Conservation (phyloP, 2,113 vertebrate genomes). For the Cacatua alba region DNA sequence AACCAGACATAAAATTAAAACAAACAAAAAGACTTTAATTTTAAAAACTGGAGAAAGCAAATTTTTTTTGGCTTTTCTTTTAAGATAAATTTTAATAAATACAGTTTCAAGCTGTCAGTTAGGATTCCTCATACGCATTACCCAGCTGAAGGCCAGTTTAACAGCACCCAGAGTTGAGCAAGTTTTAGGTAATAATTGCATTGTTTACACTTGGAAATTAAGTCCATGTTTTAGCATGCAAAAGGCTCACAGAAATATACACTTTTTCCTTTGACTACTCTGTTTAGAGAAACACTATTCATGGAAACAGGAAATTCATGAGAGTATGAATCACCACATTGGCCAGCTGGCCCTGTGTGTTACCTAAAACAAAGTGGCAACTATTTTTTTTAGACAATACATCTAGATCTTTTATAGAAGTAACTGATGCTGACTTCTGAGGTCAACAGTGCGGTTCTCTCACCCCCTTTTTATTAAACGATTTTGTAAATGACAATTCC, state of each 20-base stretch:
- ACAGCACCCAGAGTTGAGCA: not conserved
- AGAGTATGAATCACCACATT: not conserved
- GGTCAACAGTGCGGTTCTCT: not conserved
- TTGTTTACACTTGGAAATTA: not conserved
- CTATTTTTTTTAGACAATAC: not conserved
- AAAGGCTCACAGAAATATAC: not conserved
- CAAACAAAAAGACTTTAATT: not conserved
- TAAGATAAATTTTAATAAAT: not conserved
- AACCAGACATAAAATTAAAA: not conserved
- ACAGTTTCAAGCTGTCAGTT: not conserved
- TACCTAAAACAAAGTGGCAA: not conserved
- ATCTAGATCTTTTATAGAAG: fast-evolving
- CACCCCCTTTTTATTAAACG: fast-evolving
- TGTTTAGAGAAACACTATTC: not conserved
- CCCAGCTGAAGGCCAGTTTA: not conserved
- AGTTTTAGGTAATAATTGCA: not conserved
- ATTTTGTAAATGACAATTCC: not conserved
- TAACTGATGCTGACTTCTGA: not conserved
- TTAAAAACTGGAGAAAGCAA: not conserved
- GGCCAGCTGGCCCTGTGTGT: fast-evolving
- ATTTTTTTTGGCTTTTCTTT: not conserved
- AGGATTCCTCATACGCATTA: not conserved
- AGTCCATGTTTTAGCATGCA: not conserved
- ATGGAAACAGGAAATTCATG: not conserved
- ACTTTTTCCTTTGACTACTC: not conserved